These are phyloP conservation scores for Ophthalmolycus amberensis DNA, from an alignment of 2,113 vertebrate species.

Conservation along the genomic window DNA sequence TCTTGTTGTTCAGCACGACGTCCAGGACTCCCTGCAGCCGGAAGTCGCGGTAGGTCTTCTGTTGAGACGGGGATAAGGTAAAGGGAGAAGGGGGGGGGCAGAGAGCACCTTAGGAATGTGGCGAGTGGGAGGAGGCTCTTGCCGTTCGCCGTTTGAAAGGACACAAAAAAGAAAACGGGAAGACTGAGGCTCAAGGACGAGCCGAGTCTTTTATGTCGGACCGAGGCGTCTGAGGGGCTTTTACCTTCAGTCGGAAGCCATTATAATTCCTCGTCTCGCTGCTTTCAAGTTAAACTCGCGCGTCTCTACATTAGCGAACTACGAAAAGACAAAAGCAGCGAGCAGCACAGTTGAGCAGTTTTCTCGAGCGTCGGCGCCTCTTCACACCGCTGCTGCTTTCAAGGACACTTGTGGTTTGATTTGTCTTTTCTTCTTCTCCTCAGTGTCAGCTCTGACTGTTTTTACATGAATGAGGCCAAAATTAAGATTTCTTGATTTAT, in stretches of 20 bases:
- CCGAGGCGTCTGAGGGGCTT: constrained; percentile 37
- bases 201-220: constrained; percentile 50
- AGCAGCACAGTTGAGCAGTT: constrained; percentile 56
- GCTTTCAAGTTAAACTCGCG: constrained; percentile 55
- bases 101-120: constrained; percentile 57
- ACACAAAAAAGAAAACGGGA: constrained; percentile 46
- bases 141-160: constrained; percentile 6
- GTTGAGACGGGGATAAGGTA: constrained; percentile 20
- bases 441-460: constrained; percentile 41
- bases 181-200: constrained; percentile 65
- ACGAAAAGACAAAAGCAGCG: constrained; percentile 61
- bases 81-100: constrained; percentile 17
- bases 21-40: constrained; percentile 93
- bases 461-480: constrained; percentile 29
- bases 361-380: constrained; percentile 20
- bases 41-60: constrained; percentile 98
- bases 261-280: constrained; percentile 48
- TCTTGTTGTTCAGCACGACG: constrained; percentile 91
- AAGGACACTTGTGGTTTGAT: constrained; percentile 58
- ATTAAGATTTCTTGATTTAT: constrained; percentile 4
- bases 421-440: constrained; percentile 22
- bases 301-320: constrained; percentile 49
- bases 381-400: constrained; percentile 51
- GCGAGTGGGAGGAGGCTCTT: constrained; percentile 15
- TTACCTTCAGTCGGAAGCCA: constrained; percentile 53